Percentiles rank a stretch among this genome's conserved stretches.
These are phyloP conservation scores for Villa cingulata DNA, from an alignment of 2,888 invertebrate genomes.

Conservation along the genomic window DNA sequence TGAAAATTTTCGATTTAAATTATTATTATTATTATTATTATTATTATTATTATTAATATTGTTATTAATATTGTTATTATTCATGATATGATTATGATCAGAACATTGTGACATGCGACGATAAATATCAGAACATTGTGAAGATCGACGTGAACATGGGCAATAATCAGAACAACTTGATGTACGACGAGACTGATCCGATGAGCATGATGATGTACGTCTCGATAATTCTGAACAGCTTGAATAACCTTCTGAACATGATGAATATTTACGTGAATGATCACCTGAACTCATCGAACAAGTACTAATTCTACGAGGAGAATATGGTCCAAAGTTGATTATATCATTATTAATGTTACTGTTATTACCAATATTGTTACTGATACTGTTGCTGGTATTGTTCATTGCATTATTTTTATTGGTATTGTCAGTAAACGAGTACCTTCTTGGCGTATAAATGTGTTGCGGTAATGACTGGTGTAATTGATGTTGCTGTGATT, in stretches of 20 bases:
- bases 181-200: conserved; percentile 23
- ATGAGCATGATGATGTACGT: conserved; percentile 32
- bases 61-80: conserved; percentile 34
- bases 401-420: background rate
- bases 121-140: conserved; percentile 26
- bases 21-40: conserved; percentile 16
- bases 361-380: background rate
- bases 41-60: background rate
- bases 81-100: conserved; percentile 36
- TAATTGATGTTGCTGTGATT: conserved; percentile 12
- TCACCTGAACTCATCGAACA: conserved; percentile 43
- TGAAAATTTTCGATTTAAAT: background rate
- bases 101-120: conserved; percentile 36
- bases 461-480: conserved; percentile 13
- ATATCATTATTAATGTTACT: background rate
- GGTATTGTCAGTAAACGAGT: conserved; percentile 6
- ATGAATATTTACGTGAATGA: conserved; percentile 26
- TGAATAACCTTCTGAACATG: conserved; percentile 31
- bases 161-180: conserved; percentile 32
- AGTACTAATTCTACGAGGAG: conserved; percentile 49
- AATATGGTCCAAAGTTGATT: conserved; percentile 16
- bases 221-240: conserved; percentile 29
- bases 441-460: conserved; percentile 12
- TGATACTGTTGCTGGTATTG: background rate
- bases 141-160: conserved; percentile 31